phyloP scores from a whole-genome alignment of 2,113 vertebrate species.

The Promerops cafer region DNA sequence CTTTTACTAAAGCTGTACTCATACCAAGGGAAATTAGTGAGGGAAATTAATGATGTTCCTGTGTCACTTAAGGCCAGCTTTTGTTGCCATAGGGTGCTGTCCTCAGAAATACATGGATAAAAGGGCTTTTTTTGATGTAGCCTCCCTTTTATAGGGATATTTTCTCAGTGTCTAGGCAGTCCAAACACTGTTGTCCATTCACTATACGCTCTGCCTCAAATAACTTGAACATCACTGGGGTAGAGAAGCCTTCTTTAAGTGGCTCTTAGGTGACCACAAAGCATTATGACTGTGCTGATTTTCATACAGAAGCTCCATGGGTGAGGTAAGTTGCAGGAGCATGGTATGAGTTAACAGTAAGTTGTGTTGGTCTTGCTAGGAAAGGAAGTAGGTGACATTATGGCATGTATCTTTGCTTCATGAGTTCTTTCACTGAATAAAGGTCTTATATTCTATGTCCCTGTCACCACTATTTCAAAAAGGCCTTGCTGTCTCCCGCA shows the following conservation, averaged over 20 bases:
- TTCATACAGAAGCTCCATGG: accelerated
- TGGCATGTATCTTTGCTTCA: neutral
- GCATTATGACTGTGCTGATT: neutral
- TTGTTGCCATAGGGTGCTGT: neutral
- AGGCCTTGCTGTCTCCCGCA: neutral
- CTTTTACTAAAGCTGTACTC: neutral
- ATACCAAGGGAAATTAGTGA: neutral
- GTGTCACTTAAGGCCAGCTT: neutral
- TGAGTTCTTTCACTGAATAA: neutral
- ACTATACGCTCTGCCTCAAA: neutral
- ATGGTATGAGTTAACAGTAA: neutral
- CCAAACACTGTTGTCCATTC: neutral
- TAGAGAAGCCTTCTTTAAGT: neutral
- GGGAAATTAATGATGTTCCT: neutral
- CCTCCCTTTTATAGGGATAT: neutral
- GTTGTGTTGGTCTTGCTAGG: neutral
- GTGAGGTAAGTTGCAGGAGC: neutral
- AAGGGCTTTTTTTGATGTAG: neutral
- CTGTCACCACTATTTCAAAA: neutral
- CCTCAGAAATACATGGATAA: neutral
- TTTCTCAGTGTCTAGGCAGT: neutral
- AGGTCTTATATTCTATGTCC: neutral
- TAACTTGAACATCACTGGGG: neutral
- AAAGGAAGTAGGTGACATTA: neutral
- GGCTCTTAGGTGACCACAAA: neutral